phyloP scores from a whole-genome alignment of 2,888 invertebrate species.

The Melieria omissa region DNA sequence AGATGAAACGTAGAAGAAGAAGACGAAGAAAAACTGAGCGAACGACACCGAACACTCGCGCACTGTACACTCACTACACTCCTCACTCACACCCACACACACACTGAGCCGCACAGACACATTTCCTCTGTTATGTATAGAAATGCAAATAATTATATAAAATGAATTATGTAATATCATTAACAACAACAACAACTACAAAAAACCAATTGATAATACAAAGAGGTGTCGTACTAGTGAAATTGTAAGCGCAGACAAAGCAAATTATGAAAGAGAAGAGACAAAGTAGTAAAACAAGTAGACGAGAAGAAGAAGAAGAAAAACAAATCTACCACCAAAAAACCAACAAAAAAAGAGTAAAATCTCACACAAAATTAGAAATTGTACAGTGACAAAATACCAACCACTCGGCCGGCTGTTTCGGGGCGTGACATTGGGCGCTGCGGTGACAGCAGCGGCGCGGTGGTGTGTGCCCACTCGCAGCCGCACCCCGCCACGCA shows the following conservation, averaged over 20 bases:
- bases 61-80: conserved; percentile 14
- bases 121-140: conserved; percentile 65
- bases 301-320: conserved; percentile 48
- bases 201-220: neutral
- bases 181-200: conserved; percentile 1
- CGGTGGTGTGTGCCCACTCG: neutral
- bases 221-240: neutral
- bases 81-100: conserved; percentile 21
- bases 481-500: neutral
- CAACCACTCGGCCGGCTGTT: too few relatives aligned
- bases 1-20: conserved; percentile 42
- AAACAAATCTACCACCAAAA: conserved; percentile 2
- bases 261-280: conserved; percentile 45
- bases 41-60: neutral
- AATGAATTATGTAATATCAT: conserved; percentile 48
- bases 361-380: neutral
- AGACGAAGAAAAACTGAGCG: conserved; percentile 35
- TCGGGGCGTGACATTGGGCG: too few relatives aligned
- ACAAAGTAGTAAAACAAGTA: conserved; percentile 60
- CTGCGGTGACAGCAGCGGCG: neutral
- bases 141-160: conserved; percentile 61
- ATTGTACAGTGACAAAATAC: neutral
- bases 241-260: conserved; percentile 48
- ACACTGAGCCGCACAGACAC: conserved; percentile 44
- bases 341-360: neutral